phyloP scores from a whole-genome alignment of 2,888 invertebrate genomes.

The Rhimphoctona megacephalus region DNA sequence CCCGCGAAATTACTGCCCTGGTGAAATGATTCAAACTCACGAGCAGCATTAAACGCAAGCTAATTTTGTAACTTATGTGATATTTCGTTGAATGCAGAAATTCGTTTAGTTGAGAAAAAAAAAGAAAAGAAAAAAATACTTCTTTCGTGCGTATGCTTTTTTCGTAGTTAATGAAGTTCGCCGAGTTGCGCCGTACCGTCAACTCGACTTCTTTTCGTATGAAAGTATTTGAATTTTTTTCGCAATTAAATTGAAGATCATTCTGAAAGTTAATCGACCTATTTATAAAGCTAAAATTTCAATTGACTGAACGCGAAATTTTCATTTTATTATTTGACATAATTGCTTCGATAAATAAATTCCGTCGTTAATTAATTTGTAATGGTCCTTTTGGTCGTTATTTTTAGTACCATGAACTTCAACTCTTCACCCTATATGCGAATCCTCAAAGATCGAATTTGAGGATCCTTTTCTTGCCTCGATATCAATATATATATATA shows the following conservation, averaged over 20 bases:
- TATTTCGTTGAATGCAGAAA: background rate
- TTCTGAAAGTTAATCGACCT: background rate
- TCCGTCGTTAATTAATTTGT: background rate
- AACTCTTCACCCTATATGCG: background rate
- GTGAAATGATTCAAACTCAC: constrained; percentile 5
- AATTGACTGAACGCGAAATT: background rate
- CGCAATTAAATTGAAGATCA: background rate
- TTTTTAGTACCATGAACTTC: background rate
- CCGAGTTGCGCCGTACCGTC: background rate
- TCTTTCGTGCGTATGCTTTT: background rate
- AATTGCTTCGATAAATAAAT: background rate
- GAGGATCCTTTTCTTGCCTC: background rate
- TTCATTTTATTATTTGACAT: background rate
- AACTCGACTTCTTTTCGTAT: background rate
- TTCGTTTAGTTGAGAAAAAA: background rate
- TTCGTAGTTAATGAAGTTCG: background rate
- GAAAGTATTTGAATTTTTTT: background rate
- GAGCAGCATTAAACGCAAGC: background rate
- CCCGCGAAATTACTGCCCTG: constrained; percentile 15
- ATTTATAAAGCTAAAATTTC: background rate
- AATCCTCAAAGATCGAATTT: background rate
- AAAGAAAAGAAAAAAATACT: background rate
- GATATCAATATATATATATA: background rate
- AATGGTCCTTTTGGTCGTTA: background rate
- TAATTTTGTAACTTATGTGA: constrained; percentile 10